Percentiles rank a stretch among this genome's conserved stretches.
These are phyloP conservation scores for Lepus europaeus DNA, from an alignment of 2,113 vertebrate species.

Conservation along the genomic window DNA sequence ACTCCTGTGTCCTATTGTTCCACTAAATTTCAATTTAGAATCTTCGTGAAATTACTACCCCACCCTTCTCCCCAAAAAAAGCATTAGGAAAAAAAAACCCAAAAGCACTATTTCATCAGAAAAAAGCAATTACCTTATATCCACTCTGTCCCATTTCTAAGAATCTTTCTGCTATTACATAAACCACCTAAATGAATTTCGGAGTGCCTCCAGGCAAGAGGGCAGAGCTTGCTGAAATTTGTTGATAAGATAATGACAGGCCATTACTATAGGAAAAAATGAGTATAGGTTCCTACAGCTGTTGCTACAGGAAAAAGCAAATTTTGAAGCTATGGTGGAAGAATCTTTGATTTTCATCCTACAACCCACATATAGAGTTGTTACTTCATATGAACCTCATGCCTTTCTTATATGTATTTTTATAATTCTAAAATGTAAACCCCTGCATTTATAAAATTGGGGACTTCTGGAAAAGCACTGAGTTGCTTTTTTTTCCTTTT, in stretches of 20 bases:
- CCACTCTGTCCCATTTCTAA: slow-evolving; percentile 81
- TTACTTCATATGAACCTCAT: background rate
- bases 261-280: background rate
- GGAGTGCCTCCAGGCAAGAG: slow-evolving; percentile 57
- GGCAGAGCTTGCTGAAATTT: slow-evolving; percentile 32
- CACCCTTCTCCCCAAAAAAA: background rate
- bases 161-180: slow-evolving; percentile 68
- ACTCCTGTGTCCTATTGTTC: slow-evolving; percentile 67
- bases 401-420: background rate
- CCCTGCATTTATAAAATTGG: background rate
- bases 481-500: background rate
- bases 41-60: slow-evolving; percentile 64
- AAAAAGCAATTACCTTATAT: slow-evolving; percentile 76
- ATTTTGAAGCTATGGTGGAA: slow-evolving; percentile 21
- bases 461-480: background rate
- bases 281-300: slow-evolving; percentile 27
- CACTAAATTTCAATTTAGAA: slow-evolving; percentile 76
- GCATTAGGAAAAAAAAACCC: slow-evolving; percentile 50
- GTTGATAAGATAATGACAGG: slow-evolving; percentile 53
- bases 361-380: background rate
- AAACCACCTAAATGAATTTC: slow-evolving; percentile 64
- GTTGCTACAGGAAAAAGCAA: background rate
- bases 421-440: slow-evolving; percentile 17
- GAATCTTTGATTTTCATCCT: slow-evolving; percentile 21
- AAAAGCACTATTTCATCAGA: slow-evolving; percentile 51